These are phyloP conservation scores for Mustela erminea DNA, from an alignment of 2,797 vertebrate species.

Conservation along the genomic window DNA sequence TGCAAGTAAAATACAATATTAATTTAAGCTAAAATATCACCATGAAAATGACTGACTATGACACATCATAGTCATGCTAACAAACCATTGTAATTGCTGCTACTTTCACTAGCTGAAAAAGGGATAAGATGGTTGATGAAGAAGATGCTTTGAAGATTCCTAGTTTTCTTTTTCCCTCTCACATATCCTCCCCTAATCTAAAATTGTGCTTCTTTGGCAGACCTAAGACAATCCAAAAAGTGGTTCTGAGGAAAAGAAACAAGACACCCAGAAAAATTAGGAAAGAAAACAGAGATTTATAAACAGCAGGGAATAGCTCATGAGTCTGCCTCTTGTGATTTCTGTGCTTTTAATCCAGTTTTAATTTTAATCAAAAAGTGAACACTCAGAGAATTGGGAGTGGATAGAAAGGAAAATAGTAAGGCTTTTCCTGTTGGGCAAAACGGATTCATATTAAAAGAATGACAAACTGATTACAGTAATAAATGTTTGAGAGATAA, in stretches of 20 bases:
- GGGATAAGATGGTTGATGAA: neutral
- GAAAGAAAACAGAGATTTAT: neutral
- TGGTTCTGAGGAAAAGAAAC: neutral
- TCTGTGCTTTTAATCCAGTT: neutral
- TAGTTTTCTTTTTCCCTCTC: neutral
- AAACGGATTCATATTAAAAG: neutral
- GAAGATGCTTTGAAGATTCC: neutral
- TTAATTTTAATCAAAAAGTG: slow-evolving; percentile 19
- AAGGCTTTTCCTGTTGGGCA: neutral
- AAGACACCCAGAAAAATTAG: neutral
- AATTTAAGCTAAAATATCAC: slow-evolving; percentile 3
- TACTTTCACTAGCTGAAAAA: neutral
- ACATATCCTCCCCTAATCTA: neutral
- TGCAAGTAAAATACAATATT: neutral
- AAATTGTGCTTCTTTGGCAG: neutral
- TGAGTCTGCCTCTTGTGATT: neutral
- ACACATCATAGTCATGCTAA: neutral
- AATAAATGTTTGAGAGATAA: neutral
- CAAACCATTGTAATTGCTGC: neutral
- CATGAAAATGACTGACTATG: neutral
- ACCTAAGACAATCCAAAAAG: neutral
- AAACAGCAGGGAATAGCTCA: neutral
- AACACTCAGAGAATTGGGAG: neutral
- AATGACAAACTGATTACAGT: neutral
- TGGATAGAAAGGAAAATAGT: neutral